Percentiles rank a stretch among this genome's conserved stretches.
Evolutionary conservation across 2,888 invertebrate species (phyloP).

Genomic region (Hydriomena furcata): DNA sequence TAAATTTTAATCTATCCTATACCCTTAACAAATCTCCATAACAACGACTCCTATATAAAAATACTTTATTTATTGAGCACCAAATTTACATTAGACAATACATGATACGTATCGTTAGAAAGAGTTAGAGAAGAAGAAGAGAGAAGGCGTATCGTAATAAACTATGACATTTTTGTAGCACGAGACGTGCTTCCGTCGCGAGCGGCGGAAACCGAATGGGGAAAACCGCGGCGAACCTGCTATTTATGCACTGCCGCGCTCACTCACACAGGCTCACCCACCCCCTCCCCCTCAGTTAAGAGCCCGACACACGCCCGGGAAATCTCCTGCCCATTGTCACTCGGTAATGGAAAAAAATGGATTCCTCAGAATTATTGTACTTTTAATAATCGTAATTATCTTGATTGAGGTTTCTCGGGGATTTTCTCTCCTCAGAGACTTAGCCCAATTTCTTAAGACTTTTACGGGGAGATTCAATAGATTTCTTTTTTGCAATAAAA

Average conservation of each 20-base stretch:
- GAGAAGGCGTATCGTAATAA: constrained; percentile 39
- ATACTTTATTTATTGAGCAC: constrained; percentile 75
- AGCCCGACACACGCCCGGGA: constrained; percentile 61
- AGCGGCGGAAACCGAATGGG: constrained; percentile 65
- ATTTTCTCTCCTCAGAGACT: constrained; percentile 35
- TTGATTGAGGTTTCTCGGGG: constrained; percentile 50
- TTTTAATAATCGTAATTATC: constrained; percentile 75
- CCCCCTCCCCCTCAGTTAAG: constrained; percentile 56
- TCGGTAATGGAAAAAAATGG: constrained; percentile 66
- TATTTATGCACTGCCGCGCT: constrained; percentile 56
- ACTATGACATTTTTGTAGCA: constrained; percentile 65
- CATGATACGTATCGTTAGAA: constrained; percentile 79
- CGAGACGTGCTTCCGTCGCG: constrained; percentile 57
- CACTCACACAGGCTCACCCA: constrained; percentile 40
- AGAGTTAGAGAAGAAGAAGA: constrained; percentile 57
- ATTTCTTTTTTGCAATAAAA: constrained; percentile 53
- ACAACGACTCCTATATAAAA: constrained; percentile 71
- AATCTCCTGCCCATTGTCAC: constrained; percentile 75
- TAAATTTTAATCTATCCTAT: constrained; percentile 45
- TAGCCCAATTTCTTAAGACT: constrained; percentile 26
- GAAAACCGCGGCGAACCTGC: constrained; percentile 29
- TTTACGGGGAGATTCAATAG: constrained; percentile 27
- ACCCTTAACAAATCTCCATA: constrained; percentile 65
- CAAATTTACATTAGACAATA: constrained; percentile 71
- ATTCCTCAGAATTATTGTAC: constrained; percentile 66